phyloP scores from a whole-genome alignment of 2,113 vertebrate genomes.

The Oreotragus oreotragus region DNA sequence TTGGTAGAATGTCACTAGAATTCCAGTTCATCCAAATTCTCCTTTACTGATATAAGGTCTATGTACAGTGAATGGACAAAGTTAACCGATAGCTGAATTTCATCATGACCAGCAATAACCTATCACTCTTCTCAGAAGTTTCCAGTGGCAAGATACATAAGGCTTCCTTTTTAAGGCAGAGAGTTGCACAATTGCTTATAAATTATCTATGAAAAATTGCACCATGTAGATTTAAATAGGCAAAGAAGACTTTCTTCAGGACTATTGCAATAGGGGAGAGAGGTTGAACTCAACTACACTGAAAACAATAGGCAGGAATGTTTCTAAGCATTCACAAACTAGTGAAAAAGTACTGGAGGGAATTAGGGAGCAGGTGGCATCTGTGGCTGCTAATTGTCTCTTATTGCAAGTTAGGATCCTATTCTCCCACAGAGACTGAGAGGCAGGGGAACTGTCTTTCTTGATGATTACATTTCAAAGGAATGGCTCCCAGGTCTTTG shows the following conservation, averaged over 20 bases:
- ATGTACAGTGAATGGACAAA: neutral
- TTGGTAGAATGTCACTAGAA: neutral
- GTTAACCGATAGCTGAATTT: neutral
- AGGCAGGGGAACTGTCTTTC: neutral
- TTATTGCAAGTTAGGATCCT: neutral
- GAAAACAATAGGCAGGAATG: neutral
- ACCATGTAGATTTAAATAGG: neutral
- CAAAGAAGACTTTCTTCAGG: neutral
- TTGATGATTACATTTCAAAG: neutral
- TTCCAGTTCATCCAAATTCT: neutral
- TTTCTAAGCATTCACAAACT: neutral
- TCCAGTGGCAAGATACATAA: neutral
- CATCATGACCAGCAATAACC: neutral
- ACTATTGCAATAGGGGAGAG: neutral
- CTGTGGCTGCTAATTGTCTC: neutral
- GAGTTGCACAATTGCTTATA: neutral
- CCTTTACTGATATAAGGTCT: neutral
- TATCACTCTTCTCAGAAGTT: neutral
- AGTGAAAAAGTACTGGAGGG: neutral
- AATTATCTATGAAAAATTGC: neutral
- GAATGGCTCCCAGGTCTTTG: neutral
- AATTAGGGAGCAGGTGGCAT: neutral
- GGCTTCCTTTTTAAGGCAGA: neutral
- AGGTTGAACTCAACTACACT: neutral
- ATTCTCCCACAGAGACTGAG: neutral